Percentiles rank a stretch among this genome's conserved stretches.
Evolutionary conservation across 2,113 vertebrate species (phyloP).

Genomic region (Megaleporinus macrocephalus): DNA sequence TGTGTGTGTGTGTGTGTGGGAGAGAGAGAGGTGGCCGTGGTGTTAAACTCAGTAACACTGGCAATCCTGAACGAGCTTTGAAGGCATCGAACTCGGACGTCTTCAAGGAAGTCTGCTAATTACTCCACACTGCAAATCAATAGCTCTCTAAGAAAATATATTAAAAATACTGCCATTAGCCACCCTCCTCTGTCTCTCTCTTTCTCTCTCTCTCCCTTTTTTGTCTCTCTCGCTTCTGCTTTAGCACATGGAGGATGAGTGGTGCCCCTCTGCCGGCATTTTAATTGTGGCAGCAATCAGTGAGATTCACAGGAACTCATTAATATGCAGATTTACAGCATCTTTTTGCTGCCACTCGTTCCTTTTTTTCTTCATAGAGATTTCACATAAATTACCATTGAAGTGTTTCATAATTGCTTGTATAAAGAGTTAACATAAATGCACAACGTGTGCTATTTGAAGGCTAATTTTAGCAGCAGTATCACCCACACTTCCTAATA

Average conservation of each 20-base stretch:
- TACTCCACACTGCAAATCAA: conserved; percentile 58
- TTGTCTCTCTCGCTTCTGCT: conserved; percentile 19
- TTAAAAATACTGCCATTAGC: conserved; percentile 39
- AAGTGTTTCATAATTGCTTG: conserved; percentile 81
- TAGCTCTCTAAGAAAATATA: conserved; percentile 51
- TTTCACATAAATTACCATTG: conserved; percentile 81
- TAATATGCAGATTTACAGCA: conserved; percentile 78
- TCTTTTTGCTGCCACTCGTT: conserved; percentile 57
- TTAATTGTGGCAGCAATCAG: conserved; percentile 78
- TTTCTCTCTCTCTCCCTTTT: conserved; percentile 28
- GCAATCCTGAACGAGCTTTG: conserved; percentile 46
- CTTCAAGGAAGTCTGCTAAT: conserved; percentile 57
- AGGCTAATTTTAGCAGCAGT: conserved; percentile 76
- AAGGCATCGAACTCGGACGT: conserved; percentile 46
- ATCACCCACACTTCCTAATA: conserved; percentile 70
- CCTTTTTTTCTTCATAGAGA: conserved; percentile 63
- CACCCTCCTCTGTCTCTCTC: conserved; percentile 16
- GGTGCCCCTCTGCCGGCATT: conserved; percentile 58
- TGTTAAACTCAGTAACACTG: conserved; percentile 27
- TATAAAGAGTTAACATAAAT: conserved; percentile 77
- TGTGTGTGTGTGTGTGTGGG: not conserved
- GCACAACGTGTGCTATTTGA: conserved; percentile 72
- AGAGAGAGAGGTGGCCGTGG: not conserved
- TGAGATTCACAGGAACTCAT: conserved; percentile 79
- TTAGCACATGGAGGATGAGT: conserved; percentile 61